Percentiles rank a stretch among this genome's conserved stretches.
Evolutionary conservation across 2,797 vertebrate genomes (phyloP).

Genomic region (Micromesistius poutassou): DNA sequence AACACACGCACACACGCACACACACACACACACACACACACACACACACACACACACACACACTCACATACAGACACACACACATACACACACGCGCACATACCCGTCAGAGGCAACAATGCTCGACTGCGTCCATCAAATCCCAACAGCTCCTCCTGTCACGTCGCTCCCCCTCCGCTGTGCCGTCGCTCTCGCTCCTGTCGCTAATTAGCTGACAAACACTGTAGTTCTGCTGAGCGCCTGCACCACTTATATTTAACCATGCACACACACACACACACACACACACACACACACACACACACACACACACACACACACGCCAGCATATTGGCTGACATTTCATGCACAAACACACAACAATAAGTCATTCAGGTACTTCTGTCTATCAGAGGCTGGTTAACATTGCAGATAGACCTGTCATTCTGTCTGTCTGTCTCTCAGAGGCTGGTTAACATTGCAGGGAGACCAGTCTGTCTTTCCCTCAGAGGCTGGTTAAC

Average conservation of each 20-base stretch:
- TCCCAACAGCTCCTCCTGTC: constrained; percentile 56
- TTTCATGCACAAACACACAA: not conserved
- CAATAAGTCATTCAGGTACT: constrained; percentile 10
- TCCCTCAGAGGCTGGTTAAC: constrained; percentile 36
- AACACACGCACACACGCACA: not conserved
- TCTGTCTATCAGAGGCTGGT: not conserved
- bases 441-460: not conserved
- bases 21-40: constrained; percentile 4
- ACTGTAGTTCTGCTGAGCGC: constrained; percentile 40
- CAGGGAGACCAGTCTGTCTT: not conserved
- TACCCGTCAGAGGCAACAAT: constrained; percentile 19
- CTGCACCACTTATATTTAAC: constrained; percentile 28
- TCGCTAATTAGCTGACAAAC: constrained; percentile 73
- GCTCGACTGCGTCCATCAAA: constrained; percentile 58
- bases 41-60: not conserved
- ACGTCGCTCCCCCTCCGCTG: constrained; percentile 44
- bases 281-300: constrained; percentile 9
- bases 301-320: not conserved
- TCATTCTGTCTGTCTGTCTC: not conserved
- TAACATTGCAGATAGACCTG: too few species aligned
- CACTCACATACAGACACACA: too few species aligned
- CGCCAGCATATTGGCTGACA: not conserved
- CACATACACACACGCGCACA: not conserved
- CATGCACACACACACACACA: constrained; percentile 27
- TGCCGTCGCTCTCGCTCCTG: constrained; percentile 60